Base-by-base conservation (phyloP, 2,888 invertebrate genomes). In the Geotrupes spiniger region DNA sequence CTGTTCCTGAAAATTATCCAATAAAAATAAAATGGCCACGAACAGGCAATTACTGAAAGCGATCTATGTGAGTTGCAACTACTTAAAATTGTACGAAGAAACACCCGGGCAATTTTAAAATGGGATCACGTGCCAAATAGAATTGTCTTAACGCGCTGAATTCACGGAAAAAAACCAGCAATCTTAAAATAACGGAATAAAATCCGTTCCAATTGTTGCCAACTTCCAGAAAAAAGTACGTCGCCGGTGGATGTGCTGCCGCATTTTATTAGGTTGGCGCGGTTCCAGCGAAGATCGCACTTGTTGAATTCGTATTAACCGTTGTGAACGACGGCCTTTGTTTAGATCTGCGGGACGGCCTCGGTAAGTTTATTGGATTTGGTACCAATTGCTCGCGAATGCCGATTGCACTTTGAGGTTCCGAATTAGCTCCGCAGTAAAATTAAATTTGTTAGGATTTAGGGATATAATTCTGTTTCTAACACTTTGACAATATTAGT, bases 321-420 rank as follows among this genome's bases (percentile, higher is more conserved):
- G 31, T 33, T 25, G 39, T 40, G 46, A 46, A 16, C 21, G 27
- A 27, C 38, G 28, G 27, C 33, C 33, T 33, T 33, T 33, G 33
- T 33, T 33, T 33, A 33, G 33, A 33, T 33, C 33, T 8, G 14
- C 8, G 33, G 33, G 33, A 33, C 33, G 15, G 14, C 33, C 33
- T 33, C 50, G 44, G 53, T 36, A 54, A 53, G 57, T 61, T 65
- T 65, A 67, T 66, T 64, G 65, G 64, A 67, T 66, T 63, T 59
- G 58, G 53, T 61, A 61, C 63, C 67, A 67, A 64, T 65, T 65
- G 65, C 60, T 60, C 57, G 64, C 63, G 62, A 67, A 65, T 61
- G 60, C 64, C 60, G 60, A 61, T 53, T 56, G 59, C 61, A 61
- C 62, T 63, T 59, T 54, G 61, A 61, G 63, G 62, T 60, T 57